Evolutionary conservation across 2,888 invertebrate species (phyloP).

Genomic region (Agrotis puta): DNA sequence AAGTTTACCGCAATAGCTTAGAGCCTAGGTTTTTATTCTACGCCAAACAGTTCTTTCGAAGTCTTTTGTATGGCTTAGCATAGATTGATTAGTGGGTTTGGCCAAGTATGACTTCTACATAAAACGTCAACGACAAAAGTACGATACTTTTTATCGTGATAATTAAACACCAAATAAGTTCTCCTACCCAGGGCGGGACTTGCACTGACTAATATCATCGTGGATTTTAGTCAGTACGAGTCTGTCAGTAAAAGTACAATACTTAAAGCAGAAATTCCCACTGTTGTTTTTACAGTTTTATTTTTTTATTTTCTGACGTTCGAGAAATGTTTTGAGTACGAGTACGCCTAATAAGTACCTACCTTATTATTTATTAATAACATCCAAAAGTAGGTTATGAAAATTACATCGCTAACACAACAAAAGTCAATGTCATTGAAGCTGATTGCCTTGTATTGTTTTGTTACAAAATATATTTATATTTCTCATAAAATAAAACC

Average conservation of each 20-base stretch:
- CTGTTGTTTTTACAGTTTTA: background rate
- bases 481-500: background rate
- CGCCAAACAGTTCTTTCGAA: slow-evolving; percentile 2
- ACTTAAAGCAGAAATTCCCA: background rate
- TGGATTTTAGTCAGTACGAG: no score
- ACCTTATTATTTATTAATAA: background rate
- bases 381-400: background rate
- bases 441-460: background rate
- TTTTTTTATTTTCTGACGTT: no score
- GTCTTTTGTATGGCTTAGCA: background rate
- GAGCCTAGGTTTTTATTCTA: slow-evolving; percentile 31
- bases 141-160: background rate
- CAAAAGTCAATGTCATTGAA: slow-evolving; percentile 9
- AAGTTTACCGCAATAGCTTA: slow-evolving; percentile 4
- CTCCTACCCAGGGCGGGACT: no score
- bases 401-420: slow-evolving; percentile 8
- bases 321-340: background rate
- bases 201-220: no score
- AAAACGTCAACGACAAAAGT: background rate
- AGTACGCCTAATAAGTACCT: background rate
- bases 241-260: no score
- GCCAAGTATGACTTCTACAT: background rate
- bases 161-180: no score
- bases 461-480: no score
- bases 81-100: background rate